Evolutionary conservation across 2,113 vertebrate species (phyloP), one percentile per base, ranked within the genome.

Genomic region (Mus spicilegus): DNA sequence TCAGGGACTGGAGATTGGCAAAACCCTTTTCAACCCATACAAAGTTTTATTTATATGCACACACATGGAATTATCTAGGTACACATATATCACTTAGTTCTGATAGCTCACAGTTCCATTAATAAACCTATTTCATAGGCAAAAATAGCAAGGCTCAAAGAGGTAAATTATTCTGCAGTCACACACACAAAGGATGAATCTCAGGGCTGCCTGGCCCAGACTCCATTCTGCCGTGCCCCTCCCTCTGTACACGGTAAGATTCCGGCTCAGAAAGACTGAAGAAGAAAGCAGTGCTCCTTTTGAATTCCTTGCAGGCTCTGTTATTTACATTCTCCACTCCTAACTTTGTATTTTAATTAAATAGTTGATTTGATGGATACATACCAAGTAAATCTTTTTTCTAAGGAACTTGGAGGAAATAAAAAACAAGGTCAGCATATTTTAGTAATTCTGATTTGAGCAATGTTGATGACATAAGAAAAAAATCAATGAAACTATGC

Each of bases 401-500:
- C 70, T 91, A 54, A 96, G 82, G 65, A 93, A 51, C 75, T 91
- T n/a, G 2, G 28, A 85, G 75, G 56, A 94, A 94, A 95, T 56
- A 95, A 61, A 85, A 90, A 87, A 69, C 42, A 20, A 85, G 61
- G 95, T 94, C 95, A 95, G 92, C 87, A 81, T 86, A 94, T 96
- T 93, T 93, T 81, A 95, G 65, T 65, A 51, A 63, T 46, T 87
- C 77, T 56, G 26, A 93, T 86, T 96, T 93, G 80, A 97, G 70
- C 65, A 81, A 92, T 51, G 80, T 33, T 88, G 16, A 63, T 90
- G 85, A 95, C 70, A 72, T 75, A 89, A 54, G 33, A 2, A 28
- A 69, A 65, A 93, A 96, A 93, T 97, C 95, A 95, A 96, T 97
- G 91, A 90, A 96, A 86, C 46, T 67, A 12, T 87, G 85, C 80